A percentile compares a stretch with the other conserved stretches of the same genome.
Evolutionary conservation across 2,888 invertebrate species (phyloP).

Genomic region (Cetonia aurata): DNA sequence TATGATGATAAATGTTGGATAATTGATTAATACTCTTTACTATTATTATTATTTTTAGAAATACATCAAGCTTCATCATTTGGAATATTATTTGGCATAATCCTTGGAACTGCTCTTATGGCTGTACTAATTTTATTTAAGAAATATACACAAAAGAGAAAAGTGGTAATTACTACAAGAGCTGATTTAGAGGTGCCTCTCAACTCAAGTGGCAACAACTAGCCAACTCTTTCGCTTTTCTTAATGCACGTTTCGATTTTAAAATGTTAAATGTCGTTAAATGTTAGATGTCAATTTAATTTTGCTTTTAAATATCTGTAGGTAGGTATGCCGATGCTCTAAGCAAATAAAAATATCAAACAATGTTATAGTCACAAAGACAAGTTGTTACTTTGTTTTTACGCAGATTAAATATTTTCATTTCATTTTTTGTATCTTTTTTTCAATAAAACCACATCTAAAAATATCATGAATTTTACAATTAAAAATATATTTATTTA

Average conservation of each 20-base stretch:
- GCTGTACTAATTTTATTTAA: background rate
- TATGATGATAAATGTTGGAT: too few species aligned
- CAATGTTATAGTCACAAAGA: background rate
- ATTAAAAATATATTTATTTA: conserved; percentile 12
- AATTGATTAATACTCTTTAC: background rate
- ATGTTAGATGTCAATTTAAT: too few species aligned
- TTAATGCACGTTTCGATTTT: too few species aligned
- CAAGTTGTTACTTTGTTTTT: too few species aligned
- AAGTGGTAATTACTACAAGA: background rate
- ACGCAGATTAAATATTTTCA: background rate
- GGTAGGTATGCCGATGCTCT: too few species aligned
- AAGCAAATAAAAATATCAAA: too few species aligned
- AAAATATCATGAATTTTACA: background rate
- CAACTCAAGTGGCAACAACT: too few species aligned
- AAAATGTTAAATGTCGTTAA: too few species aligned
- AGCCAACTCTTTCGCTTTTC: too few species aligned
- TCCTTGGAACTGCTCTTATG: background rate
- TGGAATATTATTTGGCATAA: conserved; percentile 9
- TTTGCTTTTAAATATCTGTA: too few species aligned
- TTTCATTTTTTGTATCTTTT: background rate
- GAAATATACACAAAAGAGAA: background rate
- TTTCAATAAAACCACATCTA: background rate
- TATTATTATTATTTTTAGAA: background rate
- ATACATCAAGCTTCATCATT: conserved; percentile 18
- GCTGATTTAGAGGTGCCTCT: background rate